Conservation (phyloP, 2,888 invertebrate species). For the Tipula confusa region DNA sequence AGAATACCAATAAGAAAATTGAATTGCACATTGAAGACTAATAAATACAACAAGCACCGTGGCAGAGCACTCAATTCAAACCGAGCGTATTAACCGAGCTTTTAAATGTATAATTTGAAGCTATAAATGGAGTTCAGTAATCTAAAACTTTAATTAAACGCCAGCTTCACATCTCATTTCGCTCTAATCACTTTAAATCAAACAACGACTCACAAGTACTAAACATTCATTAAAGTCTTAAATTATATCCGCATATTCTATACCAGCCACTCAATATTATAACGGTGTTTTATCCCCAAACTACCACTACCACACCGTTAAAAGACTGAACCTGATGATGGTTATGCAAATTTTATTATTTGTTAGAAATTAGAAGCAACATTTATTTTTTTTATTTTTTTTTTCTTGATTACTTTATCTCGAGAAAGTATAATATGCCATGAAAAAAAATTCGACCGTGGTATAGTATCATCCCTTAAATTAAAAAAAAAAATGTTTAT, state of each 20-base stretch:
- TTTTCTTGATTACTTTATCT: background rate
- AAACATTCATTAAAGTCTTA: background rate
- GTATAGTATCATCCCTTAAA: slow-evolving; percentile 12
- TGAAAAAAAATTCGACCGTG: background rate
- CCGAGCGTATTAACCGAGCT: no score
- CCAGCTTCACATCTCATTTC: no score
- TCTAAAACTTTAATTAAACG: no score
- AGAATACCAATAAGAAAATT: no score
- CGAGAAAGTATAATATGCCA: background rate
- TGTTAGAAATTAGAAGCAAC: slow-evolving; percentile 20
- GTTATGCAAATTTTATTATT: slow-evolving; percentile 25
- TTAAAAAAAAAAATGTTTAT: background rate
- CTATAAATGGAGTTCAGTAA: no score
- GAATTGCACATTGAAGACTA: no score
- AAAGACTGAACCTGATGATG: background rate
- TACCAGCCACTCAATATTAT: background rate
- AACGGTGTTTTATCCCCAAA: background rate
- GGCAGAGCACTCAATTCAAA: no score
- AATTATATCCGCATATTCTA: background rate
- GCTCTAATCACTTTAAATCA: no score
- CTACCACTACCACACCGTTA: background rate
- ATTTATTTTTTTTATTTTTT: background rate
- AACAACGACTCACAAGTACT: no score
- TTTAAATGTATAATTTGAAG: no score
- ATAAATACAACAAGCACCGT: no score